These are phyloP conservation scores for Platysteira castanea DNA, from an alignment of 2,113 vertebrate species.

Conservation along the genomic window DNA sequence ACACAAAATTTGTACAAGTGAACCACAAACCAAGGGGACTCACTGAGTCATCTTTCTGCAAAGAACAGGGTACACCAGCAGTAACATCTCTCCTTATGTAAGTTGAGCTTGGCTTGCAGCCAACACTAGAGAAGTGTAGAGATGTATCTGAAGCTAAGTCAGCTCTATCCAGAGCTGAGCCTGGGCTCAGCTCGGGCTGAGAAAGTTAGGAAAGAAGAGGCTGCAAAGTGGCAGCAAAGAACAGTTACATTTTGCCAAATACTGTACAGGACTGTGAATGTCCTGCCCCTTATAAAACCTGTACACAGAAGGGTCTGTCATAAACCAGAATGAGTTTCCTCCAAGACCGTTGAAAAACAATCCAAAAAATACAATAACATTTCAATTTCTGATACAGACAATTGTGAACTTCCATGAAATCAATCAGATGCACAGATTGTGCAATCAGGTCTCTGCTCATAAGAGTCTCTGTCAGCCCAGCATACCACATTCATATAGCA, in stretches of 20 bases:
- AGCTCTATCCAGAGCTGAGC: background rate
- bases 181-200: background rate
- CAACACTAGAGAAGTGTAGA: background rate
- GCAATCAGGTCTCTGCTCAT: background rate
- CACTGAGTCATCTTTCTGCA: constrained; percentile 20
- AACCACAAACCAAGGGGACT: background rate
- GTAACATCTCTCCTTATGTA: background rate
- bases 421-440: background rate
- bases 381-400: background rate
- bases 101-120: background rate
- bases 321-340: background rate
- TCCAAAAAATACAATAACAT: rapidly evolving
- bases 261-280: background rate
- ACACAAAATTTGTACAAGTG: background rate
- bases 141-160: background rate
- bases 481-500: no score
- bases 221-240: background rate
- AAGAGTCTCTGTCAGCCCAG: background rate
- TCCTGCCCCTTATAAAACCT: background rate
- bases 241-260: background rate
- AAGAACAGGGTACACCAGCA: background rate
- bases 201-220: background rate
- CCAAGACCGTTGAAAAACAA: background rate
- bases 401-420: background rate
- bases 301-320: background rate